These are phyloP conservation scores for Nebria ingens DNA, from an alignment of 1,140 invertebrate genomes.

Conservation along the genomic window DNA sequence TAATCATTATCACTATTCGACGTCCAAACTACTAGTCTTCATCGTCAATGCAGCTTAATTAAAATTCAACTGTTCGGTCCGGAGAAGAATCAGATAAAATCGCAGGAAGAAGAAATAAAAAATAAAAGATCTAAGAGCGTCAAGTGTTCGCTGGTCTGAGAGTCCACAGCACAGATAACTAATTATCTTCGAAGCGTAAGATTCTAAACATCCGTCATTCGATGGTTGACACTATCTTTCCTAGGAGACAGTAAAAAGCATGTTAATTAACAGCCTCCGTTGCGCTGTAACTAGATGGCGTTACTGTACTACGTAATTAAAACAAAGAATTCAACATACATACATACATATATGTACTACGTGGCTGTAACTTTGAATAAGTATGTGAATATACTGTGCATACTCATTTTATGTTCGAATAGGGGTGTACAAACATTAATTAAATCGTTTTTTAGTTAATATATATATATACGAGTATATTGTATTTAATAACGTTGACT, in stretches of 20 bases:
- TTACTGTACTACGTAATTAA: conserved; percentile 2
- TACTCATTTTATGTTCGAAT: no score
- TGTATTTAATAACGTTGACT: no score
- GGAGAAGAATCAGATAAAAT: neutral
- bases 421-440: neutral
- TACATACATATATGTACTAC: neutral
- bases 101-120: neutral
- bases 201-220: conserved; percentile 5
- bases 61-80: conserved; percentile 3
- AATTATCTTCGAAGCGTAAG: conserved; percentile 7
- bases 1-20: conserved; percentile 1
- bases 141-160: no score
- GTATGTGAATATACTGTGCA: no score
- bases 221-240: conserved; percentile 6
- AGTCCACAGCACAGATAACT: neutral
- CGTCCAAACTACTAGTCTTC: neutral
- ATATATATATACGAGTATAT: no score
- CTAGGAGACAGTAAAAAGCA: conserved; percentile 1
- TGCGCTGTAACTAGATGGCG: neutral
- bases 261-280: conserved; percentile 1
- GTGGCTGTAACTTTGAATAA: no score
- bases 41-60: neutral
- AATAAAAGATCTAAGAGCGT: neutral
- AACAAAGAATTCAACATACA: conserved; percentile 4
- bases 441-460: no score